Evolutionary conservation across 2,113 vertebrate genomes (phyloP).

Genomic region (Arothron firmamentum): DNA sequence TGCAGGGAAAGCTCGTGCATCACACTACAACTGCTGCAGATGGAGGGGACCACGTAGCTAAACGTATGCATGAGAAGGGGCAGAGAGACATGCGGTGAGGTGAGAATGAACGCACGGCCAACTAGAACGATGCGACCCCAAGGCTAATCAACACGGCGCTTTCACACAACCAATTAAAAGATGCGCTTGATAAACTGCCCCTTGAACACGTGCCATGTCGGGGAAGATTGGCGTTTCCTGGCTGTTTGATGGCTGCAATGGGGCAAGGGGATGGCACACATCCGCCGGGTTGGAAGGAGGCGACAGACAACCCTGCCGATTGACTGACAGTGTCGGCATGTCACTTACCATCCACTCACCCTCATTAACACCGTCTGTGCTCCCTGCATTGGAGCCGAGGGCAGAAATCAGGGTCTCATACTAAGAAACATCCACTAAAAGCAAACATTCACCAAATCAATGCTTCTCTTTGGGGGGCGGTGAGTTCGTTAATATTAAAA

Average conservation of each 20-base stretch:
- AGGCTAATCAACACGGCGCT: slow-evolving; percentile 53
- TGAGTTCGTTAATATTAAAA: neutral
- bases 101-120: slow-evolving; percentile 4
- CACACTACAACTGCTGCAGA: neutral
- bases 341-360: slow-evolving; percentile 56
- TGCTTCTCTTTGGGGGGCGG: neutral
- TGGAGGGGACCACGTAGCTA: neutral
- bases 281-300: slow-evolving; percentile 38
- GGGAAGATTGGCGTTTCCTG: slow-evolving; percentile 46
- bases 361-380: slow-evolving; percentile 41
- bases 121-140: slow-evolving; percentile 25
- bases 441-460: too few species aligned
- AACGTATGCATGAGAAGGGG: too few species aligned
- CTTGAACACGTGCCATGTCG: slow-evolving; percentile 46
- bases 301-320: slow-evolving; percentile 51
- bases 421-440: slow-evolving; percentile 3
- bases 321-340: slow-evolving; percentile 58
- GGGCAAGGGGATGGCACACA: slow-evolving; percentile 42
- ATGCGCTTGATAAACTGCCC: slow-evolving; percentile 48
- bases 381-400: slow-evolving; percentile 36
- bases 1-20: slow-evolving; percentile 7
- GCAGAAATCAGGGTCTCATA: slow-evolving; percentile 30
- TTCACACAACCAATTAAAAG: slow-evolving; percentile 57
- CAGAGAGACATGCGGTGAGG: too few species aligned
- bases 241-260: too few species aligned